Conservation (phyloP, 92 coral and sea anemone genomes). For the Diadumene lineata region DNA sequence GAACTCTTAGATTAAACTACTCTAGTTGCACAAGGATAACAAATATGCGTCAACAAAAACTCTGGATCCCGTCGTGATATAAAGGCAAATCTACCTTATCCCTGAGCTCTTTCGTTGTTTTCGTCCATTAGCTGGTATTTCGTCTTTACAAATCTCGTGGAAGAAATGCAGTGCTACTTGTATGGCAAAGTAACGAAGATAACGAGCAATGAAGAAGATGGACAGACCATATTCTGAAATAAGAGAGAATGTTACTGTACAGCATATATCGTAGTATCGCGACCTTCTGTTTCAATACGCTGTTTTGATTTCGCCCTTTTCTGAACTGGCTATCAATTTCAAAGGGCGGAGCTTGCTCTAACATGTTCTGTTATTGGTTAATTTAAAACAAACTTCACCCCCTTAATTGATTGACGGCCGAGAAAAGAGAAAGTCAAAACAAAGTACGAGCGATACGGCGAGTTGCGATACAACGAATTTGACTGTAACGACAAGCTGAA, state of each 20-base stretch:
- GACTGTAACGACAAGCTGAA: no score
- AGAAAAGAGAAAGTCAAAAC: no score
- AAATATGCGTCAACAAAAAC: background rate
- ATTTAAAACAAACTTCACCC: no score
- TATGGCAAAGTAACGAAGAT: conserved; percentile 78
- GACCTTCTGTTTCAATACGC: no score
- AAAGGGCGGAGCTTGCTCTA: no score
- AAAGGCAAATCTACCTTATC: conserved; percentile 11
- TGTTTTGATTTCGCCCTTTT: no score
- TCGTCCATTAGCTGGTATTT: conserved; percentile 51
- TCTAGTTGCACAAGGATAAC: background rate
- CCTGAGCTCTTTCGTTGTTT: conserved; percentile 37
- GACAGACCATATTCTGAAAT: conserved; percentile 58
- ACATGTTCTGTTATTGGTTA: no score
- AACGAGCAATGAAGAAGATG: conserved; percentile 64
- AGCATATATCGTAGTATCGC: background rate
- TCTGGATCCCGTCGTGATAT: background rate
- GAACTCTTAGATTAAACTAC: no score
- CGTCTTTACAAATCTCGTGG: conserved; percentile 77
- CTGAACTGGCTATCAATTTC: no score
- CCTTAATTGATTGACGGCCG: no score
- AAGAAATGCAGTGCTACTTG: conserved; percentile 88
- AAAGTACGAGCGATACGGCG: no score
- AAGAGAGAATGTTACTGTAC: background rate
- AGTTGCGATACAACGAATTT: no score